phyloP scores from a whole-genome alignment of 1,140 invertebrate genomes.

The Hypothenemus hampei region DNA sequence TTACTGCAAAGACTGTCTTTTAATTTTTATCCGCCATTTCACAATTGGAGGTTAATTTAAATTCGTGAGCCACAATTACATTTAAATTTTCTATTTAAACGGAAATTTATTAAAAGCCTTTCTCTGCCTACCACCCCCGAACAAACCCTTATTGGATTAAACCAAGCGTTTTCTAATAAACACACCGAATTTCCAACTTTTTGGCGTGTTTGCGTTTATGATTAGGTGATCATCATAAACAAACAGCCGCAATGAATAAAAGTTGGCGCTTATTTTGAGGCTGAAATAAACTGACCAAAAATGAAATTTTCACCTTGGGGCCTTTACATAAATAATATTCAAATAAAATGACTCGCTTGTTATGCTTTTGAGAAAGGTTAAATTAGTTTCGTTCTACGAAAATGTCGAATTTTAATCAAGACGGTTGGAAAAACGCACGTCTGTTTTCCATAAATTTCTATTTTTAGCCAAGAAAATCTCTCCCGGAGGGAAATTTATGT shows the following conservation, averaged over 20 bases:
- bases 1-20: not conserved
- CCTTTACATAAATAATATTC: not conserved
- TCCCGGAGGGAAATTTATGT: no score
- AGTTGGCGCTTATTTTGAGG: not conserved
- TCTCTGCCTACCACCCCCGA: no score
- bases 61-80: not conserved
- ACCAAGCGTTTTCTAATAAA: no score
- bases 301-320: not conserved
- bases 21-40: not conserved
- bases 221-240: not conserved
- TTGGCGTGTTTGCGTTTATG: no score
- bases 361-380: not conserved
- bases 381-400: not conserved
- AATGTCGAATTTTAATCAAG: no score
- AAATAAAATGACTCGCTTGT: not conserved
- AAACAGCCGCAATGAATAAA: conserved; percentile 1
- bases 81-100: not conserved
- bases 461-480: no score
- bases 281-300: not conserved
- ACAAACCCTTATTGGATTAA: no score
- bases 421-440: no score
- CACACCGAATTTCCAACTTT: no score
- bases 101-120: no score
- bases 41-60: not conserved
- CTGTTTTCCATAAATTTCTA: no score